Base-by-base conservation (phyloP, 2,888 invertebrate genomes). In the Malacosoma neustria region DNA sequence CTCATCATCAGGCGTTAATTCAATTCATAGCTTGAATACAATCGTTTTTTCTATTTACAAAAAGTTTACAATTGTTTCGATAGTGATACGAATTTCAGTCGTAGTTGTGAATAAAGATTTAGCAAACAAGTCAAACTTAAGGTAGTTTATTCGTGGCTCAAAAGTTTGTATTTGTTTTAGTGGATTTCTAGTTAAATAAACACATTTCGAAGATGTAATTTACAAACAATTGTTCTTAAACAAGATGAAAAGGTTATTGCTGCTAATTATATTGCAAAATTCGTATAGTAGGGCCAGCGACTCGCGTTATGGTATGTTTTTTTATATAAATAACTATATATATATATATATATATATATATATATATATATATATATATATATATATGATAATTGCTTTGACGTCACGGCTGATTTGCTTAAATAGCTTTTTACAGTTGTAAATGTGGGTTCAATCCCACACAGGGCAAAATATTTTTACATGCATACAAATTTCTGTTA, bases 21-120 rank as follows among this genome's bases (percentile, higher is more conserved):
- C 11, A 37, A 47, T 53, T 55, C 62, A 67, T 67, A 69, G 60
- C 64, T 71, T 71, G 67, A 72, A 72, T 70, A 46, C 51, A 39
- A 41, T 49, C 60, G 66, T 71, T 72, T 71, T 71, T 55, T 49
- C 41, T 44, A 41, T 39, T 46, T 43, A 33, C 33, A 38, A 45
- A 52, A 50, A 43, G 45, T 43, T 33, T 7, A 22, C 22, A 5
- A 22, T 22, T 22, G 15, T 30, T 22, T 51, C 55, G 58, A 43
- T 55, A 50, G 5, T 9, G 22, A 22, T 22, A 22, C 5, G 9
- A 22, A 7, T 22, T 3, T 22, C 22, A 22, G 22, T 9, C 3
- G 5, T 4, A 22, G 3, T 9, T 22, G 22, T 22, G 3, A 7
- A 22, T 22, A 22, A 22, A 22, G 22, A 2, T 22, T 2, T 22